Base-by-base conservation (phyloP, 1,140 invertebrate genomes). In the Diachasma alloeum region DNA sequence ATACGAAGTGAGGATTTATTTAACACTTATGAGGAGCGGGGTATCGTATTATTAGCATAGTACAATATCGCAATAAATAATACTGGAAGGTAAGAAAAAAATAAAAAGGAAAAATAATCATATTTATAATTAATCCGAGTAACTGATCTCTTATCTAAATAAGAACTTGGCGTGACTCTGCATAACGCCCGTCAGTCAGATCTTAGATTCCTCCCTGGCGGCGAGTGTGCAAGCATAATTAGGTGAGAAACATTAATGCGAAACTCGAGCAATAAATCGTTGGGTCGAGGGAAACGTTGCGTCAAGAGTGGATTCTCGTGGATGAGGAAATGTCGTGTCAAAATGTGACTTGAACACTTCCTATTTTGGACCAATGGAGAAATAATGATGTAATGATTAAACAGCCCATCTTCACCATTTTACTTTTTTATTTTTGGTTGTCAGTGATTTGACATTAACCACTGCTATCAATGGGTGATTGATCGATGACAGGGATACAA, bases 191-290 rank as follows among this genome's bases (percentile, higher is more conserved):
- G 71, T 56, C 78, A 80, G 85, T 86, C 82, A 85, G 85, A 86
- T 86, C 72, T 82, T 82, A 83, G 82, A 84, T 81, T 84, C 85
- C 82, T 72, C 76, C 63, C 48, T 53, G 74, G 46, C 77, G 78
- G 70, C 82, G 79, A 80, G 83, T 79, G 85, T 75, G 48, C 48
- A 53, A 53, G 48, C 48, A 75, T 87, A 87, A 87, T 87, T 87
- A 86, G 80, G 80, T 78, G 81, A 82, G 78, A 84, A 81, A 81
- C 84, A 86, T 83, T 83, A 84, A 85, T 81, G 81, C 71, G 80
- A 83, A 85, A 84, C 82, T 75, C 80, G 80, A 80, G 81, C 80
- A 85, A 83, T 83, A 83, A 85, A 86, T 85, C 75, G 80, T 74
- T 68, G 69, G 76, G 79, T 82, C 78, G 79, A 83, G 63, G 81